These are phyloP conservation scores for Sebastes hubbsi DNA, from an alignment of 2,797 vertebrate genomes.

Conservation along the genomic window DNA sequence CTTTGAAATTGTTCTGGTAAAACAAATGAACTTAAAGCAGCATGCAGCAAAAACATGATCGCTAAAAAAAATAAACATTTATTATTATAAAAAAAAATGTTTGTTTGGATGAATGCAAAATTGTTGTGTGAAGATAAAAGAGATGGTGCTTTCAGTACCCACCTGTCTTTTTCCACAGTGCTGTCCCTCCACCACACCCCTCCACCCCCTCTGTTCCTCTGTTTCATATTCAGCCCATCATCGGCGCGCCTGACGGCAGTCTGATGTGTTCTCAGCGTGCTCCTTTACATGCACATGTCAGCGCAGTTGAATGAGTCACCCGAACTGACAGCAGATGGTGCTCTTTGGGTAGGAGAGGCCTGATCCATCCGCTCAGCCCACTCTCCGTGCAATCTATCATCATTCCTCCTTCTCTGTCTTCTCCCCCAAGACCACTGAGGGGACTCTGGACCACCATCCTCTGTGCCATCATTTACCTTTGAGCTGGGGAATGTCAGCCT, in stretches of 20 bases:
- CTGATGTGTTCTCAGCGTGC: constrained; percentile 70
- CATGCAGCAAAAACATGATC: constrained; percentile 7
- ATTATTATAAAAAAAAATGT: constrained; percentile 17
- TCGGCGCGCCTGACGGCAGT: constrained; percentile 54
- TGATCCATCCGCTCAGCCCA: constrained; percentile 60
- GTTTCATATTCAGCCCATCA: constrained; percentile 62
- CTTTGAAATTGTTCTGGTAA: constrained; percentile 16
- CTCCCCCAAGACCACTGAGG: constrained; percentile 70
- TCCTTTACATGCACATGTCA: constrained; percentile 69
- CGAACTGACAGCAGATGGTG: constrained; percentile 86
- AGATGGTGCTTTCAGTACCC: constrained; percentile 30
- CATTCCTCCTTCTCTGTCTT: constrained; percentile 71
- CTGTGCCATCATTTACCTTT: constrained; percentile 80
- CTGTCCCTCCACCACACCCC: not conserved
- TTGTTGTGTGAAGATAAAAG: constrained; percentile 38
- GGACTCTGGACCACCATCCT: constrained; percentile 79
- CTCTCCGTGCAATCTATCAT: constrained; percentile 80
- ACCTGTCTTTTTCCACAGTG: constrained; percentile 39
- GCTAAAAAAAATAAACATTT: not conserved
- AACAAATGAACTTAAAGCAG: constrained; percentile 27
- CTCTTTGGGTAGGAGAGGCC: constrained; percentile 82
- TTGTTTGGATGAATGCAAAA: constrained; percentile 36
- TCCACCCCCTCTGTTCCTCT: constrained; percentile 5
- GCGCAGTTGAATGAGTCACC: constrained; percentile 74
- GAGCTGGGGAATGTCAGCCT: constrained; percentile 76